These are phyloP conservation scores for Polypterus bichir DNA, from an alignment of 2,113 vertebrate species.

Conservation along the genomic window DNA sequence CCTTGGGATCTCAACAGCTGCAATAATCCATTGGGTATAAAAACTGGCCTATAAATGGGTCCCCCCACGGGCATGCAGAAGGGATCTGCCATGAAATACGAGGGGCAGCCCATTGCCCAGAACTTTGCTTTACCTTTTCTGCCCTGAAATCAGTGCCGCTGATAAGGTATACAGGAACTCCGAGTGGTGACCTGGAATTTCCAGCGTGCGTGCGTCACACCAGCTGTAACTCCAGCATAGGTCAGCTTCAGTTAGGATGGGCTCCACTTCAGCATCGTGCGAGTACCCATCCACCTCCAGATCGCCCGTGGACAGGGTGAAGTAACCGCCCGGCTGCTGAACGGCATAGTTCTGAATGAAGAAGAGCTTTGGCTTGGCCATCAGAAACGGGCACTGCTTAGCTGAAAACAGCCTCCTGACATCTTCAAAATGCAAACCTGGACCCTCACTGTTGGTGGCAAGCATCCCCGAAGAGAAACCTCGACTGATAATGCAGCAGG, in stretches of 20 bases:
- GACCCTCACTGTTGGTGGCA: conserved; percentile 41
- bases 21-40: no score
- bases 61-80: no score
- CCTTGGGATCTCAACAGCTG: no score
- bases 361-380: conserved; percentile 84
- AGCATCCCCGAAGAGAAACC: conserved; percentile 45
- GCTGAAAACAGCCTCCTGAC: conserved; percentile 56
- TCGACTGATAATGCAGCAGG: conserved; percentile 74
- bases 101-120: no score
- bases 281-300: conserved; percentile 54
- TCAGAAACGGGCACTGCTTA: conserved; percentile 51
- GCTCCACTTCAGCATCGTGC: neutral
- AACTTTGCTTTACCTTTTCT: conserved; percentile 47
- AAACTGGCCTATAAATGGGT: no score
- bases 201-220: conserved; percentile 43
- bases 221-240: conserved; percentile 81
- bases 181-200: conserved; percentile 35
- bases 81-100: no score
- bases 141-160: conserved; percentile 40
- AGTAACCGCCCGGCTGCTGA: conserved; percentile 5
- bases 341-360: conserved; percentile 75
- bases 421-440: conserved; percentile 41
- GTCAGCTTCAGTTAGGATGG: conserved; percentile 62
- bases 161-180: conserved; percentile 58
- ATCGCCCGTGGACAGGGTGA: conserved; percentile 12